These are phyloP conservation scores for Zoanthus sociatus DNA, from an alignment of 92 coral and sea anemone genomes.

Conservation along the genomic window DNA sequence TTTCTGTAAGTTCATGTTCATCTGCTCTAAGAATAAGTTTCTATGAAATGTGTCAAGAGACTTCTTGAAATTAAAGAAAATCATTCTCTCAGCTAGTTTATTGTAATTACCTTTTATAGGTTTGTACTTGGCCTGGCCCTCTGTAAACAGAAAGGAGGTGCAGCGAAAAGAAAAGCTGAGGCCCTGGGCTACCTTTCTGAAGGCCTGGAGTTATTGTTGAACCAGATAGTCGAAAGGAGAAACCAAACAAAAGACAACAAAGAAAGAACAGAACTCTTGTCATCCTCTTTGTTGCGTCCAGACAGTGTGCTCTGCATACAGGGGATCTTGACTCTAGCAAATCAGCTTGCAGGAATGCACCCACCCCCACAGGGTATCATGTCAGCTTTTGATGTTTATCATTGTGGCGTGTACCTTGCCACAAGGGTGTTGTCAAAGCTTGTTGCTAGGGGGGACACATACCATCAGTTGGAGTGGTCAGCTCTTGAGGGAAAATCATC, in stretches of 20 bases:
- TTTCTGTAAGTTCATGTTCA: too few species aligned
- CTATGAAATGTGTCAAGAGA: too few species aligned
- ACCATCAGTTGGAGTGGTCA: constrained; percentile 87
- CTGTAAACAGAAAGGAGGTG: constrained; percentile 67
- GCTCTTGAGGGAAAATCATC: constrained; percentile 82
- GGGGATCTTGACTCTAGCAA: constrained; percentile 76
- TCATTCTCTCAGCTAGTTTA: too few species aligned
- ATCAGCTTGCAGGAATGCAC: constrained; percentile 47
- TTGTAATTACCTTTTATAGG: constrained; percentile 33
- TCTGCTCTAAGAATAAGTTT: too few species aligned
- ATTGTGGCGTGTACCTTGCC: constrained; percentile 60
- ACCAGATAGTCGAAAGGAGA: constrained; percentile 52
- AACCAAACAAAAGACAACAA: constrained; percentile 44
- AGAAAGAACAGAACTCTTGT: constrained; percentile 61
- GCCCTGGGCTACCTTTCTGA: constrained; percentile 83
- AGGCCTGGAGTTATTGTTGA: constrained; percentile 81
- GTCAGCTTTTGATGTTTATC: constrained; percentile 64
- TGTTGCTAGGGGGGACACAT: constrained; percentile 89
- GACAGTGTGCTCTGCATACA: constrained; percentile 82
- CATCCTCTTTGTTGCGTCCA: constrained; percentile 60
- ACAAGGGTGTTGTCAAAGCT: constrained; percentile 63
- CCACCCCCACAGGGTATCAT: constrained; percentile 63
- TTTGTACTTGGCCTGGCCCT: constrained; percentile 89
- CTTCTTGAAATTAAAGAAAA: too few species aligned
- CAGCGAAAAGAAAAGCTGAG: constrained; percentile 75